These are phyloP conservation scores for Xestoiulus laeticollis DNA, from an alignment of 2,888 invertebrate genomes.

Conservation along the genomic window DNA sequence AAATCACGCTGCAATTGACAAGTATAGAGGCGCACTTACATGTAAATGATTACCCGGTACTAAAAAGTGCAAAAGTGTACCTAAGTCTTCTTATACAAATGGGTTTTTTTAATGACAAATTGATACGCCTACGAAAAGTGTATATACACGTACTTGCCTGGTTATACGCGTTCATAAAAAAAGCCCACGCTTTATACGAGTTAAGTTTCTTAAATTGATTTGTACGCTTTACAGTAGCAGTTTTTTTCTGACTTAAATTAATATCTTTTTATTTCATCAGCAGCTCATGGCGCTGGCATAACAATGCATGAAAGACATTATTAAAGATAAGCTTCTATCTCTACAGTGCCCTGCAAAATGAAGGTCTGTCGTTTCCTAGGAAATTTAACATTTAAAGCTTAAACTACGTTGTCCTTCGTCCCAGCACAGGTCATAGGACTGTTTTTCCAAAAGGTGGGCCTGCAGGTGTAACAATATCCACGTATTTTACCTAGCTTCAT, in stretches of 20 bases:
- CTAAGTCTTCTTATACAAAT: neutral
- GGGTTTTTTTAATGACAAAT: constrained; percentile 2
- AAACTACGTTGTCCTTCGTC: neutral
- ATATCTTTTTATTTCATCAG: neutral
- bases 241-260: neutral
- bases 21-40: neutral
- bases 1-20: neutral
- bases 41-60: neutral
- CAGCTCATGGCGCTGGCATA: neutral
- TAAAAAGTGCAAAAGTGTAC: neutral
- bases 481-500: constrained; percentile 14
- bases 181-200: neutral
- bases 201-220: neutral
- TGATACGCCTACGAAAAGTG: neutral
- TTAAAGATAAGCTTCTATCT: neutral
- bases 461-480: neutral
- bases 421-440: neutral
- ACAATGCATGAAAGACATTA: neutral
- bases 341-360: neutral
- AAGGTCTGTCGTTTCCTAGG: neutral
- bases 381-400: neutral
- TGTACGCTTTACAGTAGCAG: constrained; percentile 8
- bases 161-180: neutral
- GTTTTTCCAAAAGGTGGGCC: constrained; percentile 30
- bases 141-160: constrained; percentile 35